Percentiles rank a stretch among this genome's conserved stretches.
These are phyloP conservation scores for Oscheius sp. DNA, from an alignment of 2,888 invertebrate genomes.

Conservation along the genomic window DNA sequence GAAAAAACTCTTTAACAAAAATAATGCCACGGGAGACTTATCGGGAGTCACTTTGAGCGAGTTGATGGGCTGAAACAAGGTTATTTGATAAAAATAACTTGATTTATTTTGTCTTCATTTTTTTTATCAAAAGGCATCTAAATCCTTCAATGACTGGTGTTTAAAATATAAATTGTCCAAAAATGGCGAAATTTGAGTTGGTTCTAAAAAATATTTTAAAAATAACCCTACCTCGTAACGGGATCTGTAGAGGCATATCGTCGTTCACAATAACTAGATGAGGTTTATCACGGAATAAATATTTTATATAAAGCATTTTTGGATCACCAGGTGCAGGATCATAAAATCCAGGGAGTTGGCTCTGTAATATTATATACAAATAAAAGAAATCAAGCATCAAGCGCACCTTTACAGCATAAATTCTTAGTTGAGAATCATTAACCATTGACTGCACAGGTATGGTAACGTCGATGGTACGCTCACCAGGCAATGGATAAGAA, in stretches of 20 bases:
- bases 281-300: constrained; percentile 84
- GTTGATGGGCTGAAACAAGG: constrained; percentile 28
- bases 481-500: constrained; percentile 67
- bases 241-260: constrained; percentile 84
- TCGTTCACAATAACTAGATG: constrained; percentile 86
- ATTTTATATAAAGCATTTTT: constrained; percentile 87
- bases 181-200: too few relatives aligned
- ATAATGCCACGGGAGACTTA: not conserved
- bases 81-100: constrained; percentile 10
- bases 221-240: constrained; percentile 80
- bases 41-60: constrained; percentile 12
- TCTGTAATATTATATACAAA: constrained; percentile 79
- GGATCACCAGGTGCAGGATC: constrained; percentile 92
- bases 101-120: too few relatives aligned
- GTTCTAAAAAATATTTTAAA: too few relatives aligned
- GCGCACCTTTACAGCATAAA: constrained; percentile 64
- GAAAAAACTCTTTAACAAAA: not conserved
- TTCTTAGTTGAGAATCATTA: constrained; percentile 84
- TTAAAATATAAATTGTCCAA: too few relatives aligned
- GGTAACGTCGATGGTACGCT: constrained; percentile 82
- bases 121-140: too few relatives aligned
- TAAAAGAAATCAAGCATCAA: not conserved
- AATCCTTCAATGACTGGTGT: too few relatives aligned
- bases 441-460: constrained; percentile 92
- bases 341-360: constrained; percentile 93